These are phyloP conservation scores for Drosophila pullipes DNA, from an alignment of 2,888 invertebrate genomes.

Conservation along the genomic window DNA sequence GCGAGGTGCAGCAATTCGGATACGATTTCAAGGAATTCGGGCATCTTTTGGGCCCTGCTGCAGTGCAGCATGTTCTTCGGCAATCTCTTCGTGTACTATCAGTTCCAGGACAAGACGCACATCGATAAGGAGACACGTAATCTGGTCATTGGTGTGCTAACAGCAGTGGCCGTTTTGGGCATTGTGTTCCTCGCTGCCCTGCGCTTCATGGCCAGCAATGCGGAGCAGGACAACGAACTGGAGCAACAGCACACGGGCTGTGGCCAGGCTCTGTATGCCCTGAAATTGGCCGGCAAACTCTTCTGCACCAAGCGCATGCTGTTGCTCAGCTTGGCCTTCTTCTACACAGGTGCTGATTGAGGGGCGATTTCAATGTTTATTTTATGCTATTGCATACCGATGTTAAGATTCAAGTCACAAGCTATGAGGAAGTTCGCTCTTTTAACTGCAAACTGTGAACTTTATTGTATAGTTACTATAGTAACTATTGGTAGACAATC, in stretches of 20 bases:
- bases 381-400: neutral
- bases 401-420: neutral
- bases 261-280: conserved; percentile 87
- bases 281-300: conserved; percentile 91
- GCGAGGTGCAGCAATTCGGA: conserved; percentile 94
- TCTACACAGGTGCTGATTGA: conserved; percentile 92
- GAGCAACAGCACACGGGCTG: conserved; percentile 86
- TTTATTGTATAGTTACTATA: neutral
- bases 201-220: conserved; percentile 86
- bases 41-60: conserved; percentile 98
- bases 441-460: neutral
- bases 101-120: conserved; percentile 92
- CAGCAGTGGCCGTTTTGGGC: conserved; percentile 90
- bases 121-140: conserved; percentile 91
- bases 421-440: neutral
- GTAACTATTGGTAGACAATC: neutral
- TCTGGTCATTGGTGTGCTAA: conserved; percentile 93
- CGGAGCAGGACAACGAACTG: conserved; percentile 82
- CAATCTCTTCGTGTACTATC: conserved; percentile 96
- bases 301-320: conserved; percentile 94
- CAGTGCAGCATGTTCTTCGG: conserved; percentile 98
- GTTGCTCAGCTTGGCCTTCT: conserved; percentile 92
- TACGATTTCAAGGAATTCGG: conserved; percentile 97
- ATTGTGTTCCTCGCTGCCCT: conserved; percentile 89
- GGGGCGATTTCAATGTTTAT: neutral